These are phyloP conservation scores for Metopolophium dirhodum DNA, from an alignment of 1,140 invertebrate species.

Conservation along the genomic window DNA sequence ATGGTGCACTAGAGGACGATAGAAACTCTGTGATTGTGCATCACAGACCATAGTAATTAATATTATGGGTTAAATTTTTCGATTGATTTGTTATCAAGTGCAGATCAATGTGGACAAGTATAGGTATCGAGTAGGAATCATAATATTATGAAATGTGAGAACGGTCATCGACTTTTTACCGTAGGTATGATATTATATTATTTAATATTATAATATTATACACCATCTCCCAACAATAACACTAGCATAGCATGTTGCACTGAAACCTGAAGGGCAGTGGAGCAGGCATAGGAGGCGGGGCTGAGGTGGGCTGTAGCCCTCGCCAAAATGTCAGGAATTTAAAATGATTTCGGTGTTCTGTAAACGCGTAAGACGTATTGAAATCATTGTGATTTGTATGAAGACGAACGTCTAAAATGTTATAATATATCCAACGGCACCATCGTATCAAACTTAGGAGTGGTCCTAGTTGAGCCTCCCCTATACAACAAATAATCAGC, in stretches of 20 bases:
- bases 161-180: neutral
- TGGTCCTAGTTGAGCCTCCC: neutral
- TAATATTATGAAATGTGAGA: neutral
- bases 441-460: neutral
- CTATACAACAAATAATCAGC: neutral
- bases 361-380: neutral
- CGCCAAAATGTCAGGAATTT: neutral
- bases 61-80: neutral
- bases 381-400: neutral
- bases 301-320: no score
- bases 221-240: neutral
- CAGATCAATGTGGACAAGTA: neutral
- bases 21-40: neutral
- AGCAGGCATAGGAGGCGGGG: no score
- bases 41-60: neutral
- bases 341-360: neutral
- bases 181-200: neutral
- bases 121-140: neutral
- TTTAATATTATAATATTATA: neutral
- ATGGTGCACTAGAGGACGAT: neutral
- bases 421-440: neutral
- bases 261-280: neutral
- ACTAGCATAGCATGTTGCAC: no score
- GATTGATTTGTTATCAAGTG: neutral
- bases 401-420: neutral